phyloP scores from a whole-genome alignment of 2,888 invertebrate genomes.

The Nymphalis polychloros region DNA sequence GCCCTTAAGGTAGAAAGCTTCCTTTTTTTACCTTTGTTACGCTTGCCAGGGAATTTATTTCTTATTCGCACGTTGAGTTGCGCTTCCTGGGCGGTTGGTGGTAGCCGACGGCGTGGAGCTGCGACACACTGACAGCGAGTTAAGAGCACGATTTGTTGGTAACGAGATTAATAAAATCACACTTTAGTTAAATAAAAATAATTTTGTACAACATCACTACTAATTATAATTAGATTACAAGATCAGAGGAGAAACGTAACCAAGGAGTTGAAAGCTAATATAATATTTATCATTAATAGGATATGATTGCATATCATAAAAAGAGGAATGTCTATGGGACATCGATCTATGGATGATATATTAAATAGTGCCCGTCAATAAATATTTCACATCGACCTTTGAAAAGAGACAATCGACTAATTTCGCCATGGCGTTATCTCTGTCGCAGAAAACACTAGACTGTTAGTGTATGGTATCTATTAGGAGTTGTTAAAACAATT shows the following conservation, averaged over 20 bases:
- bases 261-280: neutral
- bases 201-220: neutral
- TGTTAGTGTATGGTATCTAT: no score
- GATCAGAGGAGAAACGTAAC: neutral
- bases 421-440: no score
- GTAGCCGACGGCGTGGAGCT: conserved; percentile 59
- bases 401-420: no score
- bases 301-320: no score
- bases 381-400: no score
- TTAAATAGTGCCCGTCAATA: no score
- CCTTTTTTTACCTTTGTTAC: conserved; percentile 81
- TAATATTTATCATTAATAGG: no score
- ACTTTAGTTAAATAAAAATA: neutral
- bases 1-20: conserved; percentile 67
- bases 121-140: conserved; percentile 11
- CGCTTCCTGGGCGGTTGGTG: conserved; percentile 79
- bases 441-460: no score
- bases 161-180: neutral
- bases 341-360: no score
- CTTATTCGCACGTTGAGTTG: conserved; percentile 78
- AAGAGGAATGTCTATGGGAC: no score
- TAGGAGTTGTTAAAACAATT: no score
- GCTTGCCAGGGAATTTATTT: conserved; percentile 79
- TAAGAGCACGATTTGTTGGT: neutral
- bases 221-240: neutral